Base-by-base conservation (phyloP, 2,888 invertebrate genomes). In the Aproaerema taeniolella region DNA sequence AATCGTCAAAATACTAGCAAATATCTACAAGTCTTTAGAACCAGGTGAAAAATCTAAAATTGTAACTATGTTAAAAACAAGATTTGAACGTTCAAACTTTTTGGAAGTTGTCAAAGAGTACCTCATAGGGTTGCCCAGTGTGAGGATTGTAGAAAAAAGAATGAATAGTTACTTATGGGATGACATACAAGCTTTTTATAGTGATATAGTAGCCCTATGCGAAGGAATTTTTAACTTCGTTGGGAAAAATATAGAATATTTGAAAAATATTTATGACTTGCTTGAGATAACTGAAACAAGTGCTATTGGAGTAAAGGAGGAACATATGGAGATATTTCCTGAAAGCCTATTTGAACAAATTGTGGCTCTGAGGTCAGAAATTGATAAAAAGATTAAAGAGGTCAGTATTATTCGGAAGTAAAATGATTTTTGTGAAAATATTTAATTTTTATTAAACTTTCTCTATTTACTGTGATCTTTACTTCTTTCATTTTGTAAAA, bases 101-200 rank as follows among this genome's bases (percentile, higher is more conserved):
- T 42, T 83, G 33, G 53, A 55, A n/a, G 61, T 61, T 31, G 47
- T 86, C 16, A 66, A 66, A 31, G 61, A 61, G 8, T 86, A 76
- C 52, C 38, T 85, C 3, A 49, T 44, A 30, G 57, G 56, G 3
- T 55, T 85, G 38, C 83, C 83, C 12, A 53, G 51, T 44, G 71
- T 79, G 9, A 69, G 63, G 43, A 64, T 77, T 30, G 65, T 67
- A 28, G 79, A 82, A 44, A 86, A 86, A 51, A 67, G 70, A 44
- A 62, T 76, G 51, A 86, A 85, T 53, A 60, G 61, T 29, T 71
- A 73, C 20, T 51, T 87, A n/a, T 87, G 83, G 79, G 65, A 80
- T 55, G 82, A 87, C 52, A 64, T 70, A 1, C 74, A 85, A 52
- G 48, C 61, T 5, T 79, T 87, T 52, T 83, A 60, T 54, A 46